Evolutionary conservation across 2,113 vertebrate species (phyloP).

Genomic region (Xiphophorus hellerii): DNA sequence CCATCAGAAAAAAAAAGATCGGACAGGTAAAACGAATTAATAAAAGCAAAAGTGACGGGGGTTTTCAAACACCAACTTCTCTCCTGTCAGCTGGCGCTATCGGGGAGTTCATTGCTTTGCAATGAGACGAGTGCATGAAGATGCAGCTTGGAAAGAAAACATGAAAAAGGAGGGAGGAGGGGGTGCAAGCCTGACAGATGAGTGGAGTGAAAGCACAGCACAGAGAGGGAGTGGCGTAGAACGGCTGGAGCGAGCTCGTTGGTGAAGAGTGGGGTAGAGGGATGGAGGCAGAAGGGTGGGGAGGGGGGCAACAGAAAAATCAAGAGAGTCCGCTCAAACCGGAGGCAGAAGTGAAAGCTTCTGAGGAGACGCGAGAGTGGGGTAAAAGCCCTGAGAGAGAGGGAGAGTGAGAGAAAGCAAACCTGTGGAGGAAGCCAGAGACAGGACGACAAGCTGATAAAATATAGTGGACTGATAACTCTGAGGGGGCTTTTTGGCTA

Average conservation of each 20-base stretch:
- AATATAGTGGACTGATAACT: slow-evolving; percentile 41
- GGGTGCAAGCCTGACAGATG: slow-evolving; percentile 60
- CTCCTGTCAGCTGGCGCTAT: slow-evolving; percentile 27
- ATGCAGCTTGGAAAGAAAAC: slow-evolving; percentile 37
- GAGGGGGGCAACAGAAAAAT: slow-evolving; percentile 62
- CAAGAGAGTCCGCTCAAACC: slow-evolving; percentile 50
- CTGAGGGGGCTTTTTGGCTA: slow-evolving; percentile 59
- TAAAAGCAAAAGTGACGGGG: slow-evolving; percentile 9
- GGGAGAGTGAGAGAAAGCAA: slow-evolving; percentile 19
- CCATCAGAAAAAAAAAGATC: neutral
- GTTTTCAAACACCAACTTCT: slow-evolving; percentile 19
- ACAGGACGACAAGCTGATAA: slow-evolving; percentile 12
- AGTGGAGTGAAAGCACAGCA: slow-evolving; percentile 56
- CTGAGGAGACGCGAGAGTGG: slow-evolving; percentile 29
- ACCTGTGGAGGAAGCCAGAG: slow-evolving; percentile 25
- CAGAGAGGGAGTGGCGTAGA: slow-evolving; percentile 69
- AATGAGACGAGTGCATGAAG: slow-evolving; percentile 60
- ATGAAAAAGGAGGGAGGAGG: slow-evolving; percentile 10
- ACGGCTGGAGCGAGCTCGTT: slow-evolving; percentile 60
- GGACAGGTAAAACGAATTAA: neutral
- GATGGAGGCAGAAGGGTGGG: slow-evolving; percentile 13
- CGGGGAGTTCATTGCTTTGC: slow-evolving; percentile 31
- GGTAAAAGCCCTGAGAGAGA: slow-evolving; percentile 43
- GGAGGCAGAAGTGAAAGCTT: slow-evolving; percentile 41
- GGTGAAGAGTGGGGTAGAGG: slow-evolving; percentile 1